phyloP scores from a whole-genome alignment of 1,140 invertebrate species.

The Aphaenogaster floridana region DNA sequence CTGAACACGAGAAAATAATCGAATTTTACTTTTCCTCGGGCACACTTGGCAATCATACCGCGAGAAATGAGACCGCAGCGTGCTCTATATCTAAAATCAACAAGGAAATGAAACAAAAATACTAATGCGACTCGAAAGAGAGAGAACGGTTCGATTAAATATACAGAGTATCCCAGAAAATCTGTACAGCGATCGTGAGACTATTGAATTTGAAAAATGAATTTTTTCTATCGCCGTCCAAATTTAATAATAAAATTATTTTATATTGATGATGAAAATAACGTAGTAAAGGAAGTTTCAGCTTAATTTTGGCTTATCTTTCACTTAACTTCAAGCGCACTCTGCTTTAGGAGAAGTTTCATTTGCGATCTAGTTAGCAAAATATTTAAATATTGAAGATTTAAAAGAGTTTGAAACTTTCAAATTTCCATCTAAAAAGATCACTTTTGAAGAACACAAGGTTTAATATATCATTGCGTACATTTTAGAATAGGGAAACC shows the following conservation, averaged over 20 bases:
- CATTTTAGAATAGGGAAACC: too few relatives aligned
- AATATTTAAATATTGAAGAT: slow-evolving; percentile 5
- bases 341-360: not conserved
- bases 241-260: not conserved
- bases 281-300: not conserved
- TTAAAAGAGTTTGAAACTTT: not conserved
- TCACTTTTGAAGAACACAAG: not conserved
- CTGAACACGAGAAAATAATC: slow-evolving; percentile 54
- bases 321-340: not conserved
- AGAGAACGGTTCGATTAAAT: slow-evolving; percentile 3
- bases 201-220: not conserved
- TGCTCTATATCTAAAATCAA: slow-evolving; percentile 46
- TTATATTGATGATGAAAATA: slow-evolving; percentile 6
- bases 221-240: not conserved
- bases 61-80: not conserved
- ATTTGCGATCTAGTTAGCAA: not conserved
- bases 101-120: slow-evolving; percentile 62
- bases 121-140: slow-evolving; percentile 25
- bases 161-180: not conserved
- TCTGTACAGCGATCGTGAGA: not conserved
- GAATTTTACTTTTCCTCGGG: slow-evolving; percentile 42
- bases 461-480: not conserved
- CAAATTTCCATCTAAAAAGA: not conserved
- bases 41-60: slow-evolving; percentile 45
- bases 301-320: slow-evolving; percentile 28